These are phyloP conservation scores for Sarcophaga variegata DNA, from an alignment of 2,888 invertebrate species.

Conservation along the genomic window DNA sequence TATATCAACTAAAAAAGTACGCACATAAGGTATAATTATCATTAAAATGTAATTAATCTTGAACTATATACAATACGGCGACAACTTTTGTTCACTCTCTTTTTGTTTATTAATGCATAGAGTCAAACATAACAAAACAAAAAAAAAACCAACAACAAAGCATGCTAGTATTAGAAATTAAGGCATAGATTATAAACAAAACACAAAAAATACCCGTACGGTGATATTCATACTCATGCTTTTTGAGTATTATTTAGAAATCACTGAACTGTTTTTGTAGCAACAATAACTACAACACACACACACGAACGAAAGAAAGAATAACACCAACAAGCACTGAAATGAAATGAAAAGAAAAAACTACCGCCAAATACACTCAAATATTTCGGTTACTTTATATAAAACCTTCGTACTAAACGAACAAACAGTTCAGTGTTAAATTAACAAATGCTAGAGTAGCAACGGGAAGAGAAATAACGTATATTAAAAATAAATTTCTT, in stretches of 20 bases:
- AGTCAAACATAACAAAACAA: too few species aligned
- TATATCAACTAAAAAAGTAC: too few species aligned
- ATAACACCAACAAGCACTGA: conserved; percentile 2
- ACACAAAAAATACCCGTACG: conserved; percentile 40
- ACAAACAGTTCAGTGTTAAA: conserved; percentile 67
- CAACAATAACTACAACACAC: conserved; percentile 11
- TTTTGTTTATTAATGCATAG: conserved; percentile 20
- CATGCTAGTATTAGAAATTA: conserved; percentile 12
- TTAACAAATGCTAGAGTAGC: conserved; percentile 51
- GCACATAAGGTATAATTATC: too few species aligned
- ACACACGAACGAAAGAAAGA: conserved; percentile 5
- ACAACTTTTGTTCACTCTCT: conserved; percentile 3
- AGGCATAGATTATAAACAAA: conserved; percentile 15
- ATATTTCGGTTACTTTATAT: conserved; percentile 54
- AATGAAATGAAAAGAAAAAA: conserved; percentile 48
- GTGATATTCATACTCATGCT: conserved; percentile 25
- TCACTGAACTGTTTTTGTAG: conserved; percentile 8
- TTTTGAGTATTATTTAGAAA: conserved; percentile 38
- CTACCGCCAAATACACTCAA: conserved; percentile 53
- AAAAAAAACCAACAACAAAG: too few species aligned
- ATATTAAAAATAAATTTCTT: neutral
- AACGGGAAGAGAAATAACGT: conserved; percentile 23
- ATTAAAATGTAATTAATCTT: too few species aligned
- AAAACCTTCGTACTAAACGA: conserved; percentile 56
- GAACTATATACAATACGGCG: too few species aligned